These are phyloP conservation scores for Cyclopterus lumpus DNA, from an alignment of 2,797 vertebrate genomes.

Conservation along the genomic window DNA sequence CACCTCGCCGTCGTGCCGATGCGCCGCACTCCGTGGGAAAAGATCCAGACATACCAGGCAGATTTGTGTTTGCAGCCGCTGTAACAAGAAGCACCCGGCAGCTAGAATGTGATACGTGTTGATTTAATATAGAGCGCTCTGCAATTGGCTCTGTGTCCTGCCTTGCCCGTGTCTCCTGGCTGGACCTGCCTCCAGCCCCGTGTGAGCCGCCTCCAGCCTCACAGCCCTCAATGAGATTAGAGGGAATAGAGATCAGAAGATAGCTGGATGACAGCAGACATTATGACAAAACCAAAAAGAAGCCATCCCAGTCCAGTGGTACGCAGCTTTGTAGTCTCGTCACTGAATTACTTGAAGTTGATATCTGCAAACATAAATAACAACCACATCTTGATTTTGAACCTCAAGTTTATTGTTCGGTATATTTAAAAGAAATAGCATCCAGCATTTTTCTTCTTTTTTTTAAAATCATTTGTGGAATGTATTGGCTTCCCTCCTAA, in stretches of 20 bases:
- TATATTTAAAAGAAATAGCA: background rate
- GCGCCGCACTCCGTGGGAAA: conserved; percentile 8
- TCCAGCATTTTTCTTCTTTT: background rate
- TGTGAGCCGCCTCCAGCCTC: conserved; percentile 1
- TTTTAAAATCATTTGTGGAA: background rate
- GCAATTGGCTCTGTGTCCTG: conserved; percentile 2
- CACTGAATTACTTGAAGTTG: background rate
- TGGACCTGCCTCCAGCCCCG: background rate
- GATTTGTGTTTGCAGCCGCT: conserved; percentile 1
- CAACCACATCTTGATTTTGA: background rate
- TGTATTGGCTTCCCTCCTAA: background rate
- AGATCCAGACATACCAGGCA: conserved; percentile 15
- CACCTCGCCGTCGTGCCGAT: conserved; percentile 22
- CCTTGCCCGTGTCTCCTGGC: background rate
- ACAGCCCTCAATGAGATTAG: conserved; percentile 14
- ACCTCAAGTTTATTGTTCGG: background rate
- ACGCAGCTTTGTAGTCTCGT: background rate
- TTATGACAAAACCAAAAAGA: background rate
- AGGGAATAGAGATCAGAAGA: background rate
- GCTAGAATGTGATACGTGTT: background rate
- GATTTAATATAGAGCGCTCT: conserved; percentile 1
- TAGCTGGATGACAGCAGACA: background rate
- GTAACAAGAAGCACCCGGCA: conserved; percentile 15
- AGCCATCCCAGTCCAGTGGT: background rate
- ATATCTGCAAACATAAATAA: background rate